Percentiles rank a stretch among this genome's conserved stretches.
Conservation (phyloP, 2,888 invertebrate species). For the Eupithecia abbreviata region DNA sequence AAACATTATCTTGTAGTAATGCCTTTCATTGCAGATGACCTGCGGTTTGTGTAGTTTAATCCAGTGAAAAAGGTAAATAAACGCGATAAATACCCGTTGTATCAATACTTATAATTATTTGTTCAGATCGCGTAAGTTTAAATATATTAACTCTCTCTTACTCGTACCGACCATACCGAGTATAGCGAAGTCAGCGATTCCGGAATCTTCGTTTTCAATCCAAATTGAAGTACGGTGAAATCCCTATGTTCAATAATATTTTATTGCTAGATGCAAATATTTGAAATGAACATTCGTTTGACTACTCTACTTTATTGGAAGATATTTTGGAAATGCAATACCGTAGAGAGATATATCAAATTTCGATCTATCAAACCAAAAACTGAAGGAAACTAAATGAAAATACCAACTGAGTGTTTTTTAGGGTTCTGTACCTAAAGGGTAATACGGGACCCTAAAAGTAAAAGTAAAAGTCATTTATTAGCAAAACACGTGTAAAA, state of each 20-base stretch:
- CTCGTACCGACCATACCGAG: background rate
- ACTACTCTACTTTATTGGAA: constrained; percentile 4
- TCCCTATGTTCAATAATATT: constrained; percentile 31
- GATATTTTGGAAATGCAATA: constrained; percentile 5
- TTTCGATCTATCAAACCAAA: background rate
- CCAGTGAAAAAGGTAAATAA: no score
- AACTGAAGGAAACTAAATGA: background rate
- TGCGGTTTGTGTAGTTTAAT: no score
- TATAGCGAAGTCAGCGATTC: background rate
- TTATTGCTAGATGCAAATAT: constrained; percentile 33
- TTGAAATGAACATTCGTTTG: constrained; percentile 21
- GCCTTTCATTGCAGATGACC: no score
- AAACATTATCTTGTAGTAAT: no score
- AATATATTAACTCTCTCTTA: no score
- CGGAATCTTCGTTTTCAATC: background rate
- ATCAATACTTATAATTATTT: no score
- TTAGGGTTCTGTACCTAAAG: no score
- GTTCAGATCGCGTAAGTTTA: no score
- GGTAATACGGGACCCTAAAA: no score
- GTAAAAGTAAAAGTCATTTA: no score
- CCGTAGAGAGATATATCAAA: background rate
- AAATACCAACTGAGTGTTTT: background rate
- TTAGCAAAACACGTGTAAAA: no score
- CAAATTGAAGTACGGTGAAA: constrained; percentile 23
- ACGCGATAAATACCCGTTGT: no score